Base-by-base conservation (phyloP, 2,797 vertebrate genomes). In the Coendou prehensilis region DNA sequence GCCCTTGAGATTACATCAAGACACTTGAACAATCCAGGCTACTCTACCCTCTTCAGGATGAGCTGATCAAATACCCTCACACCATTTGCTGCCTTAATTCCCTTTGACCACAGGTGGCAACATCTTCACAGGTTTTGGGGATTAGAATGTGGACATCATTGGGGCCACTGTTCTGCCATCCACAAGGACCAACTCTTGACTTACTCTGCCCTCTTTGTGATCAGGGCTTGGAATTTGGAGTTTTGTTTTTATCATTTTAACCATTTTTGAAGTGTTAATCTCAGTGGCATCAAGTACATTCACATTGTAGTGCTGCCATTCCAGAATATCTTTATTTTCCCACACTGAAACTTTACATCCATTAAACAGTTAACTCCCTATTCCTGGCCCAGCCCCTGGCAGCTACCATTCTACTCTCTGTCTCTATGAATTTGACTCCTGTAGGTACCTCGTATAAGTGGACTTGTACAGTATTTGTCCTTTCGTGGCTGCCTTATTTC, bases 81-180 rank as follows among this genome's bases (percentile, higher is more conserved):
- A 69, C 69, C 52, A 54, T 22, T 69, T 47, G 4, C 47, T 45
- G 76, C 47, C 75, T 67, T 69, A 28, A 76, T 28, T 30, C 14
- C 9, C 41, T 52, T 33, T 50, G 45, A 41, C 26, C 10, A 33
- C 17, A 37, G 56, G 79, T 17, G n/a, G n/a, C 33, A 52, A 20
- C 15, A 2, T 17, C 37, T 2, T 69, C n/a, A 26, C 5, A 57
- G 64, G 37, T 33, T 6, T 8, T 47, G 59, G 33, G 57, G n/a
- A 28, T 33, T 3, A 13, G 41, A n/a, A 50, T 15, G 1, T 3
- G 63, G 9, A 10, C 23, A 9, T 41, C 37, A 6, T 0, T 8
- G 37, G n/a, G 22, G 56, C 18, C 6, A 8, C 41, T 63, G 45
- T 69, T 52, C 30, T 30, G 5, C 56, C 71, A 87, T n/a, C 5